These are phyloP conservation scores for Orchestia grillus DNA, from an alignment of 1,140 invertebrate genomes.

Conservation along the genomic window DNA sequence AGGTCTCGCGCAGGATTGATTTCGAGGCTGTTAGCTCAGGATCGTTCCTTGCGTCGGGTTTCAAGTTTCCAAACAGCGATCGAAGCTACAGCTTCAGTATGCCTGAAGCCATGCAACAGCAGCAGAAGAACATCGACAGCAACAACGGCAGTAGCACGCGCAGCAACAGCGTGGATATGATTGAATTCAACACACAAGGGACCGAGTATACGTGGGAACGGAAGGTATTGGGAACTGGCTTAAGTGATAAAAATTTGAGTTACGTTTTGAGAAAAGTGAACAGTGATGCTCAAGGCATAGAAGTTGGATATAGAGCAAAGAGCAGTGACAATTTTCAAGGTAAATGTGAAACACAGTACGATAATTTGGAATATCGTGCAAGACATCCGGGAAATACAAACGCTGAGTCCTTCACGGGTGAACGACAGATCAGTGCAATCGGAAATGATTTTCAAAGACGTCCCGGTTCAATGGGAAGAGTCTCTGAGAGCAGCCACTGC, in stretches of 20 bases:
- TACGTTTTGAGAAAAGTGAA: neutral
- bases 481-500: neutral
- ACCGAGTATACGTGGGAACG: neutral
- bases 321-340: neutral
- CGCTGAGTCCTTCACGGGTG: neutral
- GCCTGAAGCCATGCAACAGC: neutral
- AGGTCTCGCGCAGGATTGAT: neutral
- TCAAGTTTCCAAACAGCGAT: conserved; percentile 50
- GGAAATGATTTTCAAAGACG: neutral
- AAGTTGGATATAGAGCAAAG: neutral
- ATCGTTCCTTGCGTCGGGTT: conserved; percentile 24
- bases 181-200: neutral
- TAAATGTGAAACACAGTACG: neutral
- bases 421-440: neutral
- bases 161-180: neutral
- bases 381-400: neutral
- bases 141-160: neutral
- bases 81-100: conserved; percentile 53
- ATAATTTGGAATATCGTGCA: neutral
- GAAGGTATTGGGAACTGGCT: neutral
- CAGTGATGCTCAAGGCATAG: neutral
- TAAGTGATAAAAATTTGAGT: neutral
- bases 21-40: neutral
- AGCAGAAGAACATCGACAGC: neutral
- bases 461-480: neutral